Percentiles rank a stretch among this genome's conserved stretches.
These are phyloP conservation scores for Malaclemys terrapin DNA, from an alignment of 2,113 vertebrate genomes.

Conservation along the genomic window DNA sequence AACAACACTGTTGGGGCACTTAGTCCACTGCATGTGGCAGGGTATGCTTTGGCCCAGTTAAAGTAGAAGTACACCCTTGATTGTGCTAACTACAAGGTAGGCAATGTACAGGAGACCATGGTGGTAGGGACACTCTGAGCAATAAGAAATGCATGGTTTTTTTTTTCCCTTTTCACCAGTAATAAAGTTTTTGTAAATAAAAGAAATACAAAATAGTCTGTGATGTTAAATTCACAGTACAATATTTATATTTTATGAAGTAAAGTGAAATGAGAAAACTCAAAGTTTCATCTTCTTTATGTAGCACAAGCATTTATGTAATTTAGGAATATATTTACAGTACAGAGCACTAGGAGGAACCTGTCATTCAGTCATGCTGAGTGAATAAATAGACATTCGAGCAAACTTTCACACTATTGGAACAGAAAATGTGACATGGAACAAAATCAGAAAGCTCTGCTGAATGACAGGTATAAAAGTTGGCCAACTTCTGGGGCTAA, in stretches of 20 bases:
- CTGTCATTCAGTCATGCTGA: not conserved
- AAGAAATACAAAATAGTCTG: not conserved
- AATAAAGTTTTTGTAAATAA: not conserved
- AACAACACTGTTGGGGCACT: not conserved
- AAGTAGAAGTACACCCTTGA: not conserved
- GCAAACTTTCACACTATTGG: not conserved
- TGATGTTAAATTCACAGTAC: not conserved
- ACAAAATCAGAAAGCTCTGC: not conserved
- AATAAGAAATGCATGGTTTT: not conserved
- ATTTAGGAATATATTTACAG: not conserved
- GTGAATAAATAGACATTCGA: not conserved
- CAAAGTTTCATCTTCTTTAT: not conserved
- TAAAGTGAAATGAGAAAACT: not conserved
- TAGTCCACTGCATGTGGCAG: conserved; percentile 7
- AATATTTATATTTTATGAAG: not conserved
- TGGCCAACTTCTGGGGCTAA: not conserved
- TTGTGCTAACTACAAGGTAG: not conserved
- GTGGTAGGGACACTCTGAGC: not conserved
- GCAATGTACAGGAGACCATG: not conserved
- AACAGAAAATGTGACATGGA: not conserved
- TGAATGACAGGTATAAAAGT: not conserved
- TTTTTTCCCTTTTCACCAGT: not conserved
- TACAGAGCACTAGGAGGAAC: not conserved
- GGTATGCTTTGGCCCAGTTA: not conserved
- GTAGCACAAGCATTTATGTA: not conserved